Base-by-base conservation (phyloP, 2,888 invertebrate species). In the Willowsia nigromaculata region DNA sequence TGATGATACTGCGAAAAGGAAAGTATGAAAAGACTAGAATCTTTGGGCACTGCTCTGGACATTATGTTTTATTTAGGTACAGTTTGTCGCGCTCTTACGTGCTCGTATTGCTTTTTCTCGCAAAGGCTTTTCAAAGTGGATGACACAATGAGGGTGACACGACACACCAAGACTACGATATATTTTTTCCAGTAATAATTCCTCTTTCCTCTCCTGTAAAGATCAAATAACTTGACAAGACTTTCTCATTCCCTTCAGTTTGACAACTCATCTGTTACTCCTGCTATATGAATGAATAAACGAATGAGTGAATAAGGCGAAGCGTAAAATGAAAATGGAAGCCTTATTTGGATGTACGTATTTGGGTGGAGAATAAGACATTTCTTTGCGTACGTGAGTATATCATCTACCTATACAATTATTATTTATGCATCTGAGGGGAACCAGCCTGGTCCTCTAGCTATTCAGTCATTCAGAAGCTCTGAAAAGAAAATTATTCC, bases 211-310 rank as follows among this genome's bases (percentile, higher is more conserved):
- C 62, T 33, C 13, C 33, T 22, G 13, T 18, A 62, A 82, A 82
- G 62, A 62, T 65, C 62, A 65, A 82, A 82, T 82, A 65, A 47
- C 82, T 82, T 82, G 37, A 62, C 43, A 47, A 59, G n/a, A 59
- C 40, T 43, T 74, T 74, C 43, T 74, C 71, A 62, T 82, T 82
- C 82, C 65, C 15, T 82, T 82, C 62, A 25, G 37, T 62, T 82
- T 82, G 82, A 62, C 82, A 82, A 82, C 65, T 82, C 82, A 82
- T 82, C 82, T 82, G 56, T 81, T 81, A 37, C 53, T 74, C 5
- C n/a, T 68, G 18, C 40, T 11, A 40, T 59, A 59, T 59, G 47
- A 82, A 62, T 65, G 82, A 47, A 82, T 82, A 59, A 82, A 65
- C 82, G 47, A 82, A 40, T 62, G 65, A 59, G 27, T 59, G 59